phyloP scores from a whole-genome alignment of 2,888 invertebrate species.

The Hirtodrosophila confusa region DNA sequence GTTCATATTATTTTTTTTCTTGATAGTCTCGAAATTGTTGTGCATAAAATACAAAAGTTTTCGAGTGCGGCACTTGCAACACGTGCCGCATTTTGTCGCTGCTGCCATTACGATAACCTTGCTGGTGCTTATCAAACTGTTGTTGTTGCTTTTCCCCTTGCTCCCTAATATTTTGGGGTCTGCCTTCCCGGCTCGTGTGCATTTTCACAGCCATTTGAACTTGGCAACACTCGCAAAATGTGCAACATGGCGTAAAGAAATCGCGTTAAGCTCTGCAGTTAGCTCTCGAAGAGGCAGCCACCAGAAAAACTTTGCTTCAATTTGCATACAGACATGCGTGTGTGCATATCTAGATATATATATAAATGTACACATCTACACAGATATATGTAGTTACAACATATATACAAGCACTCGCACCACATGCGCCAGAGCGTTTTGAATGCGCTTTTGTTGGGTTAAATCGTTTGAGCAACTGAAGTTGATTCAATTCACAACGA shows the following conservation, averaged over 20 bases:
- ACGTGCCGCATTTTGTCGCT: slow-evolving; percentile 36
- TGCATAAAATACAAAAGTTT: slow-evolving; percentile 20
- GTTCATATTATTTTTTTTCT: neutral
- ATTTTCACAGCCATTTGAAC: slow-evolving; percentile 76
- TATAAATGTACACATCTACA: neutral
- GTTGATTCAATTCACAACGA: slow-evolving; percentile 11
- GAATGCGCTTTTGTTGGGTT: slow-evolving; percentile 6
- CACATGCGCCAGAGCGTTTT: neutral
- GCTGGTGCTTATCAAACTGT: slow-evolving; percentile 38
- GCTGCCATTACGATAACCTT: slow-evolving; percentile 18
- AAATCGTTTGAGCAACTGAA: slow-evolving; percentile 3
- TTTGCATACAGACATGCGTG: slow-evolving; percentile 29
- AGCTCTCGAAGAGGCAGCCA: slow-evolving; percentile 38
- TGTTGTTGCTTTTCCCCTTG: slow-evolving; percentile 4
- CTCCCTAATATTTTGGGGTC: slow-evolving; percentile 1
- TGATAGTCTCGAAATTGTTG: slow-evolving; percentile 5
- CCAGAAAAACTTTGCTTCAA: slow-evolving; percentile 44
- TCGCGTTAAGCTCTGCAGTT: slow-evolving; percentile 71
- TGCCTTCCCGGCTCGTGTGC: slow-evolving; percentile 37
- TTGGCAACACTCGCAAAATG: slow-evolving; percentile 69
- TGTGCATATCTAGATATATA: slow-evolving; percentile 6
- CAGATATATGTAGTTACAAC: neutral
- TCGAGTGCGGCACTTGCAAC: slow-evolving; percentile 32
- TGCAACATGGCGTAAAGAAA: slow-evolving; percentile 70
- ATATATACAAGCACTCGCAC: neutral